Evolutionary conservation across 2,888 invertebrate genomes (phyloP), one percentile per base, ranked within the genome.

Genomic region (Melipona beecheii): DNA sequence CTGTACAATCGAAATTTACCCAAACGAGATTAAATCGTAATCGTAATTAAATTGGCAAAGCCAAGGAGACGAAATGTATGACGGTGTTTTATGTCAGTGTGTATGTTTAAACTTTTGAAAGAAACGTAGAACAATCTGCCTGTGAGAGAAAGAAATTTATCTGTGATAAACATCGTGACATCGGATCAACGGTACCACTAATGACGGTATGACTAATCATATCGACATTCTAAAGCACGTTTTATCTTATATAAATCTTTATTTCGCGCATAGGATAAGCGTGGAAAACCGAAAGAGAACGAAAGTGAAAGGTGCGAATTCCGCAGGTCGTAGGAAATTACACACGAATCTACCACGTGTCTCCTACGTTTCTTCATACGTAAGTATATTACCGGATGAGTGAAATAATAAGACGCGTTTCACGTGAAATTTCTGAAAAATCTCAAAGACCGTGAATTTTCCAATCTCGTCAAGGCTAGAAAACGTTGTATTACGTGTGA

Each of bases 271-370:
- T 15, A 24, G 69, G 75, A 87, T 65, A 65, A 78, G 60, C 75
- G 85, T 65, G 86, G 85, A 89, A 82, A 87, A 86, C 87, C 87
- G 84, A 92, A 92, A 90, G 92, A 86, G 91, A 92, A 91, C 90
- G 92, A 92, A 92, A 92, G 92, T 92, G 92, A 92, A 92, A 92
- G 92, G 92, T 79, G 88, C 75, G 80, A 87, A 92, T 92, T 92
- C 92, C 92, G 81, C 81, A 49, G 66, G 24, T 62, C 92, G 81
- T 81, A 49, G 66, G n/a, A 62, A 36, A 62, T 49, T 64, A 69
- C 54, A 17, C 49, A 17, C 36, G 24, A 27, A 58, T 52, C 21
- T 27, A 36, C 75, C 84, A 78, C 72, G 83, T 83, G 82, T 62
- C 74, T 65, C 27, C 21, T 65, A 17, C 54, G 50, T 49, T 17